Percentiles rank a stretch among this genome's conserved stretches.
Evolutionary conservation across 1,140 invertebrate species (phyloP).

Genomic region (Macrobrachium nipponense): DNA sequence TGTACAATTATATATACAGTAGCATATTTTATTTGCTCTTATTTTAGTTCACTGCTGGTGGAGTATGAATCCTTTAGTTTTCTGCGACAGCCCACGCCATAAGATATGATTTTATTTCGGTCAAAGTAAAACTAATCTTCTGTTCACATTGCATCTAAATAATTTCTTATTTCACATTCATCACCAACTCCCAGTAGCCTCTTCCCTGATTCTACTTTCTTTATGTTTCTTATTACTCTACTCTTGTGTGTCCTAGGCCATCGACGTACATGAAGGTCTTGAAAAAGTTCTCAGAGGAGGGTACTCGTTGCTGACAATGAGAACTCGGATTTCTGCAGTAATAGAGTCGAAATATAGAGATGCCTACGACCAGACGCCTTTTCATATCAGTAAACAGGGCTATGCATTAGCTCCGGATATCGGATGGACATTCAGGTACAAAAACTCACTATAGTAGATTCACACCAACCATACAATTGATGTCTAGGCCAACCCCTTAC

Average conservation of each 20-base stretch:
- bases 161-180: no score
- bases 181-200: no score
- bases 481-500: no score
- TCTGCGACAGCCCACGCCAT: no score
- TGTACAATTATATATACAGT: no score
- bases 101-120: no score
- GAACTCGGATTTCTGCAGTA: not conserved
- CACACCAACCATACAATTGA: no score
- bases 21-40: no score
- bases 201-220: no score
- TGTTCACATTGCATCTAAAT: no score
- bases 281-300: constrained; percentile 3
- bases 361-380: not conserved
- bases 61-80: no score
- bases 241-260: not conserved
- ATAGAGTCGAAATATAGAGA: constrained; percentile 6
- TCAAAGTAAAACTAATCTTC: not conserved
- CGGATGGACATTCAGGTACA: constrained; percentile 6
- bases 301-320: not conserved
- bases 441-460: not conserved
- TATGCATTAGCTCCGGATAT: not conserved
- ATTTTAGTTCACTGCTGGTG: no score
- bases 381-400: not conserved
- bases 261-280: not conserved
- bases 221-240: not conserved